A percentile compares a stretch with the other conserved stretches of the same genome.
phyloP scores from a whole-genome alignment of 2,888 invertebrate species.

The Hyalella azteca region DNA sequence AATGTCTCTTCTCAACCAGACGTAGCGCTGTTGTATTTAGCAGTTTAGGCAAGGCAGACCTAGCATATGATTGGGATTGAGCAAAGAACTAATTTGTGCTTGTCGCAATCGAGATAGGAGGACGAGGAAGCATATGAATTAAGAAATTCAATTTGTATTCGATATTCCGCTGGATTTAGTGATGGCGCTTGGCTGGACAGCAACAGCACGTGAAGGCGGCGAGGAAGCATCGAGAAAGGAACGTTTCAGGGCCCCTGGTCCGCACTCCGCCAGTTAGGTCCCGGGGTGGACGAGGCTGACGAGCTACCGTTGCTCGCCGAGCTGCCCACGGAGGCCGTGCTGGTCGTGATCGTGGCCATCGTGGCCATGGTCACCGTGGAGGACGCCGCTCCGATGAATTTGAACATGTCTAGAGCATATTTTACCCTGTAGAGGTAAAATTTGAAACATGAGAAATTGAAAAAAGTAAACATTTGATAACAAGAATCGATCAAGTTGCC shows the following conservation, averaged over 20 bases:
- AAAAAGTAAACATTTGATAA: too few relatives aligned
- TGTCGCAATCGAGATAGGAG: too few relatives aligned
- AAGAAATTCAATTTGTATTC: neutral
- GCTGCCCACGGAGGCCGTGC: neutral
- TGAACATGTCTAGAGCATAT: conserved; percentile 31
- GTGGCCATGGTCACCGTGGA: neutral
- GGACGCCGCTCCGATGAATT: neutral
- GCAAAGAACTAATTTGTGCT: too few relatives aligned
- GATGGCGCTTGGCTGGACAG: neutral
- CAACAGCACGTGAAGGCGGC: neutral
- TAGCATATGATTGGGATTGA: too few relatives aligned
- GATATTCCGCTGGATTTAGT: neutral
- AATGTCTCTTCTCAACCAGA: too few relatives aligned
- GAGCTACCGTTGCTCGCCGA: conserved; percentile 21
- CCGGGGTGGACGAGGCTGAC: conserved; percentile 16
- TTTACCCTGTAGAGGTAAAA: conserved; percentile 15
- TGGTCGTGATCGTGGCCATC: neutral
- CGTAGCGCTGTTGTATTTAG: too few relatives aligned
- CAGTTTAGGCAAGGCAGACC: too few relatives aligned
- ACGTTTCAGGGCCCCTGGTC: neutral
- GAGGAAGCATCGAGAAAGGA: neutral
- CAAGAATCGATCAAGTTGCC: too few relatives aligned
- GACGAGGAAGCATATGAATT: too few relatives aligned
- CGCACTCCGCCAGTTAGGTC: neutral
- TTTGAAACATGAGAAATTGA: too few relatives aligned